A percentile compares a stretch with the other conserved stretches of the same genome.
These are phyloP conservation scores for Aphelenchoides avenae DNA, from an alignment of 1,140 invertebrate genomes.

Conservation along the genomic window DNA sequence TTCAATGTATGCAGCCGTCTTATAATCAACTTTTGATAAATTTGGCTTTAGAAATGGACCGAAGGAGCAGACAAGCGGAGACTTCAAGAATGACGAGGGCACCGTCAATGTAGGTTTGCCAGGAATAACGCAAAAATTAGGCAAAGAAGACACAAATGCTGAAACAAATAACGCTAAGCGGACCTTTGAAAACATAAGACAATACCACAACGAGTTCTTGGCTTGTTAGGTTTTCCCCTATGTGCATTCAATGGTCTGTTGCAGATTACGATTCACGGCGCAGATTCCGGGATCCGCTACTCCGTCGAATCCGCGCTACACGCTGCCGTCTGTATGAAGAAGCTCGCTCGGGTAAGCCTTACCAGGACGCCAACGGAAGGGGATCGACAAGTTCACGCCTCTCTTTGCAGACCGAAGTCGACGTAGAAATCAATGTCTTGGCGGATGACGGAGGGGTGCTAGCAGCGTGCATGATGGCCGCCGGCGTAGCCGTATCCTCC, in stretches of 20 bases:
- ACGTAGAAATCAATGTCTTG: slow-evolving; percentile 42
- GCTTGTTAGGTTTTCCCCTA: slow-evolving; percentile 10
- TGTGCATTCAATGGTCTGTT: no score
- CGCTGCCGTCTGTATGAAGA: slow-evolving; percentile 31
- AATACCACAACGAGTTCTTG: not conserved
- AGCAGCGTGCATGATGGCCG: slow-evolving; percentile 30
- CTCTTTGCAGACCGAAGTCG: slow-evolving; percentile 33
- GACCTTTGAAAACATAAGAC: not conserved
- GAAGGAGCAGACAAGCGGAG: slow-evolving; percentile 30
- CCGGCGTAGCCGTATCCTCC: slow-evolving; percentile 29
- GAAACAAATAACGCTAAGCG: slow-evolving; percentile 2
- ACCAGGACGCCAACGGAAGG: no score
- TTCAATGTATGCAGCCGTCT: slow-evolving; percentile 27
- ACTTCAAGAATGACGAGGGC: slow-evolving; percentile 11
- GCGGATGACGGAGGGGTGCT: slow-evolving; percentile 35
- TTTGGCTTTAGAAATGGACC: slow-evolving; percentile 36
- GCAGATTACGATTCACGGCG: slow-evolving; percentile 10
- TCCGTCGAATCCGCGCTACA: slow-evolving; percentile 22
- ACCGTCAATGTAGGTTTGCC: slow-evolving; percentile 19
- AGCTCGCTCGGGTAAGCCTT: slow-evolving; percentile 18
- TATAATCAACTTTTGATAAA: slow-evolving; percentile 1
- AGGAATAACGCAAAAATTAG: slow-evolving; percentile 1
- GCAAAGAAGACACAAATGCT: not conserved
- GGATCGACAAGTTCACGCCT: not conserved
- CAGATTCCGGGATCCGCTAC: slow-evolving; percentile 16